phyloP scores from a whole-genome alignment of 1,140 invertebrate genomes.

The Galleria mellonella region DNA sequence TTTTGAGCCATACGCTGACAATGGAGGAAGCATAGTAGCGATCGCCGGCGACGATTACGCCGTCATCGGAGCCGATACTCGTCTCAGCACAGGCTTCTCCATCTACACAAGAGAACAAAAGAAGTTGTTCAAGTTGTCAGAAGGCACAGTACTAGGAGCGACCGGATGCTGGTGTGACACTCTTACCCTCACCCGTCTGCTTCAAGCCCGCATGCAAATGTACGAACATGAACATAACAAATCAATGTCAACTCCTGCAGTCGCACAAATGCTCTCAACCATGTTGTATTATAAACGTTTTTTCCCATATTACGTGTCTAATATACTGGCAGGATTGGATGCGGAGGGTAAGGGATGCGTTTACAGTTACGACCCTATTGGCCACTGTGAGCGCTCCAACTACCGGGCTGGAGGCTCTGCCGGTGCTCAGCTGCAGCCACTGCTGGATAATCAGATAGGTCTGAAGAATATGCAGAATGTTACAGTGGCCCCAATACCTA shows the following conservation, averaged over 20 bases:
- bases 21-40: conserved; percentile 90
- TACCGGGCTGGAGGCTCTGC: conserved; percentile 91
- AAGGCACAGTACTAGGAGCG: conserved; percentile 89
- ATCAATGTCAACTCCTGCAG: conserved; percentile 92
- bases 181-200: conserved; percentile 90
- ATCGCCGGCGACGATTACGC: conserved; percentile 95
- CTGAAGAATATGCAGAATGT: conserved; percentile 88
- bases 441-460: conserved; percentile 94
- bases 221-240: conserved; percentile 97
- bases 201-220: conserved; percentile 93
- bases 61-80: conserved; percentile 92
- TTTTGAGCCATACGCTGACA: conserved; percentile 85
- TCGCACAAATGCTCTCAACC: conserved; percentile 96
- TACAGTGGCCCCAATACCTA: conserved; percentile 76
- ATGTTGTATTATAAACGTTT: conserved; percentile 98
- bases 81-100: conserved; percentile 92
- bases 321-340: conserved; percentile 93
- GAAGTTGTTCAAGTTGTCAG: conserved; percentile 87
- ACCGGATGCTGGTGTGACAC: conserved; percentile 98
- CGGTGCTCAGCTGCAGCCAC: conserved; percentile 85
- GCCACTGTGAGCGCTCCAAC: conserved; percentile 88
- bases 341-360: conserved; percentile 93
- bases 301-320: conserved; percentile 98
- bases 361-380: conserved; percentile 97
- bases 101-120: conserved; percentile 92